These are phyloP conservation scores for Mechanitis mazaeus DNA, from an alignment of 2,888 invertebrate genomes.

Conservation along the genomic window DNA sequence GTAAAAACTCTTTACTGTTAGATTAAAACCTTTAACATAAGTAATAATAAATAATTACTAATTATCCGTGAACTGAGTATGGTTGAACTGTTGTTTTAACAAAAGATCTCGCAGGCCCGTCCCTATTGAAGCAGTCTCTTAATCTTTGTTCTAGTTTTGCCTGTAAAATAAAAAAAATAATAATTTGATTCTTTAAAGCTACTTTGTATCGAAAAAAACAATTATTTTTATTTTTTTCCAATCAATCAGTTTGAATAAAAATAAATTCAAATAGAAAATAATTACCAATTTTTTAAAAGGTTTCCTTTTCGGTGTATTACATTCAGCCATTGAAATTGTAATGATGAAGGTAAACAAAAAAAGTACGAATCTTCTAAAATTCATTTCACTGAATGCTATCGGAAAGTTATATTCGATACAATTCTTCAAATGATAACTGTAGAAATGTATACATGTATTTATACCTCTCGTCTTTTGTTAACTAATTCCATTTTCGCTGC, in stretches of 20 bases:
- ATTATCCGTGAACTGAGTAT: too few species aligned
- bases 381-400: constrained; percentile 3
- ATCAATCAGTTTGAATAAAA: background rate
- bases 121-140: constrained; percentile 50
- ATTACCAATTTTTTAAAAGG: constrained; percentile 8
- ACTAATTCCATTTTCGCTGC: background rate
- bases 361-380: constrained; percentile 4
- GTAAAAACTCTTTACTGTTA: too few species aligned
- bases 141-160: constrained; percentile 49
- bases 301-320: constrained; percentile 3
- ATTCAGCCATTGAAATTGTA: constrained; percentile 1
- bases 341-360: background rate
- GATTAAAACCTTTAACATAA: too few species aligned
- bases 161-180: constrained; percentile 36
- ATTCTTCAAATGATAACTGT: background rate
- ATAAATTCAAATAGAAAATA: background rate
- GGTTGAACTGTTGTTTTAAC: constrained; percentile 40
- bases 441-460: background rate
- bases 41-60: too few species aligned
- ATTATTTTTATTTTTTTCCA: too few species aligned
- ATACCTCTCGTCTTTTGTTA: background rate
- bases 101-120: constrained; percentile 50
- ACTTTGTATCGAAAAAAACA: background rate
- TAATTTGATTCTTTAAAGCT: background rate
- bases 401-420: background rate